Conservation (phyloP, 2,888 invertebrate species). For the Eilema sororculum region DNA sequence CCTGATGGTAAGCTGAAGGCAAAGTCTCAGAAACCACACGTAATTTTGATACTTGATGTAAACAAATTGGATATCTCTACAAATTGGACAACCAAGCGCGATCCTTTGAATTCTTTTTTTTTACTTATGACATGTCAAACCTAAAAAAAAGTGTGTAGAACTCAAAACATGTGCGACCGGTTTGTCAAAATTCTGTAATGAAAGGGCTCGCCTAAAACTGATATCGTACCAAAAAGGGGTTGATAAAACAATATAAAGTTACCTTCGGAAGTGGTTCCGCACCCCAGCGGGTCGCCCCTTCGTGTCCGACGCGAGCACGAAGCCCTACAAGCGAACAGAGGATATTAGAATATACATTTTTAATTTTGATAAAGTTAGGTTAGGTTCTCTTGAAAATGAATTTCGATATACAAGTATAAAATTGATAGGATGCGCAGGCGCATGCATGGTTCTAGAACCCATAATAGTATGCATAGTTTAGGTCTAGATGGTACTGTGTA, state of each 20-base stretch:
- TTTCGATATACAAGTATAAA: not conserved
- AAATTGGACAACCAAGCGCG: no score
- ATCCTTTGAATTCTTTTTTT: not conserved
- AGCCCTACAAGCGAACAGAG: slow-evolving; percentile 40
- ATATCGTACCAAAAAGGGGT: slow-evolving; percentile 36
- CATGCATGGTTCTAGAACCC: not conserved
- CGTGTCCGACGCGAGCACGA: slow-evolving; percentile 41
- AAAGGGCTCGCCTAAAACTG: slow-evolving; percentile 18
- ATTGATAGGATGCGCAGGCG: not conserved
- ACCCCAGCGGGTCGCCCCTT: slow-evolving; percentile 26
- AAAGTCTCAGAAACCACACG: no score
- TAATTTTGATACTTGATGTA: no score
- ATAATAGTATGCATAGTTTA: not conserved
- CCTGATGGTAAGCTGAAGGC: no score
- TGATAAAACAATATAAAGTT: slow-evolving; percentile 37
- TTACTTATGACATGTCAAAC: not conserved
- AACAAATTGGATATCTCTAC: no score
- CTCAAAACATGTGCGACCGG: not conserved
- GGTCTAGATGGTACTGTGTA: not conserved
- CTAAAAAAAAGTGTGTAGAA: not conserved
- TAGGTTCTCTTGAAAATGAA: not conserved
- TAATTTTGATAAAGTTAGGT: slow-evolving; percentile 26
- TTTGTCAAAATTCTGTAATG: slow-evolving; percentile 8
- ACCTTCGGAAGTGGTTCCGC: slow-evolving; percentile 38
- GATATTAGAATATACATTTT: slow-evolving; percentile 27